Conservation (phyloP, 2,888 invertebrate genomes). For the Drosophila rellima region DNA sequence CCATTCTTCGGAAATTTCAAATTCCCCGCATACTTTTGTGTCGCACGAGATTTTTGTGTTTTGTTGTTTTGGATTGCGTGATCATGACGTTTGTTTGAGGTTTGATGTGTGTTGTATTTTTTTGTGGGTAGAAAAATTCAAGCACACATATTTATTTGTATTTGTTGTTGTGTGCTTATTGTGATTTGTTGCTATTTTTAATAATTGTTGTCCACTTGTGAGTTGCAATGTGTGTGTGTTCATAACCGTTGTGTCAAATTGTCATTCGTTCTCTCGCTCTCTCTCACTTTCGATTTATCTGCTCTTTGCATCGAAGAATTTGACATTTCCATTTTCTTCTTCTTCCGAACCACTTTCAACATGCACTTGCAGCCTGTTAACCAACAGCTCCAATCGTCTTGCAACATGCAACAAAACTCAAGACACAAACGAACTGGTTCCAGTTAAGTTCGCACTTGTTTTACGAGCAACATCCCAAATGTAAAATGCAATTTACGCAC, state of each 20-base stretch:
- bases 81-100: slow-evolving; percentile 29
- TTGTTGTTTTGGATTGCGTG: slow-evolving; percentile 38
- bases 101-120: slow-evolving; percentile 3
- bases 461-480: slow-evolving; percentile 6
- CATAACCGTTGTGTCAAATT: background rate
- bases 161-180: slow-evolving; percentile 5
- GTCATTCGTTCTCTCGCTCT: background rate
- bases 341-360: slow-evolving; percentile 14
- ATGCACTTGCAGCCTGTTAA: slow-evolving; percentile 40
- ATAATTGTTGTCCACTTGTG: background rate
- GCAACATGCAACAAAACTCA: slow-evolving; percentile 47
- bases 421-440: slow-evolving; percentile 32
- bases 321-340: background rate
- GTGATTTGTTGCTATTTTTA: background rate
- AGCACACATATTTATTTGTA: too few relatives aligned
- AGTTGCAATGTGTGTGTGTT: background rate
- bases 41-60: slow-evolving; percentile 43
- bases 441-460: slow-evolving; percentile 21
- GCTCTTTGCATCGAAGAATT: background rate
- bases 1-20: slow-evolving; percentile 83
- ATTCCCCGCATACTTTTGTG: slow-evolving; percentile 82
- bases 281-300: slow-evolving; percentile 1
- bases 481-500: slow-evolving; percentile 43
- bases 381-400: slow-evolving; percentile 11
- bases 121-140: background rate